Evolutionary conservation across 2,888 invertebrate genomes (phyloP).

Genomic region (Apamea monoglypha): DNA sequence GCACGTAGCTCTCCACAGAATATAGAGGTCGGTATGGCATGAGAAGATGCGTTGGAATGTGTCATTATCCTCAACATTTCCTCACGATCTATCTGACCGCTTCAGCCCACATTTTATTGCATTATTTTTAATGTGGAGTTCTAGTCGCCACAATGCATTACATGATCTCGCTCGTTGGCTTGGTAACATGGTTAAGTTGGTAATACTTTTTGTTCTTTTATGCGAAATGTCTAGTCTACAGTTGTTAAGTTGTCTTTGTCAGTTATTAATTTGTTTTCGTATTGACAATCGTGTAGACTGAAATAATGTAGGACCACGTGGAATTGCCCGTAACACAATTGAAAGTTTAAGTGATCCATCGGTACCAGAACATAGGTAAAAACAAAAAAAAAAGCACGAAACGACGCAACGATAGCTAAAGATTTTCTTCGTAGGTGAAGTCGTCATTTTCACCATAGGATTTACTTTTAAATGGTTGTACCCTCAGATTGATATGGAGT

Average conservation of each 20-base stretch:
- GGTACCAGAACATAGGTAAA: not conserved
- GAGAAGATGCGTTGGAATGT: conserved; percentile 50
- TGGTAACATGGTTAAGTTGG: conserved; percentile 26
- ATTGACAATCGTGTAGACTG: conserved; percentile 4
- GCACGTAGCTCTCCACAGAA: conserved; percentile 11
- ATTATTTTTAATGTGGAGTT: conserved; percentile 20
- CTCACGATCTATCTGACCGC: conserved; percentile 45
- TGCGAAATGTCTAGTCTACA: conserved; percentile 20
- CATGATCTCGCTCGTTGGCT: conserved; percentile 21
- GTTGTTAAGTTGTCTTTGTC: not conserved
- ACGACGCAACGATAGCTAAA: not conserved
- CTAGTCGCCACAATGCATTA: conserved; percentile 18
- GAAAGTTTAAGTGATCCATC: not conserved
- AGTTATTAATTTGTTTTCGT: conserved; percentile 1
- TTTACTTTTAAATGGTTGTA: not conserved
- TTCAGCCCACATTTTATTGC: conserved; percentile 41
- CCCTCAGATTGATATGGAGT: conserved; percentile 1
- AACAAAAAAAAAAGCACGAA: too few relatives aligned
- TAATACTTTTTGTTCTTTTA: conserved; percentile 31
- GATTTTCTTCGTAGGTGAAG: not conserved
- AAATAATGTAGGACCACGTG: not conserved
- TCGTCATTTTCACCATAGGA: not conserved
- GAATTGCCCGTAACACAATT: too few relatives aligned
- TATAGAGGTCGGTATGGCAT: conserved; percentile 9
- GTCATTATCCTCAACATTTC: conserved; percentile 51